Evolutionary conservation across 2,797 vertebrate genomes (phyloP).

Genomic region (Molossus molossus): DNA sequence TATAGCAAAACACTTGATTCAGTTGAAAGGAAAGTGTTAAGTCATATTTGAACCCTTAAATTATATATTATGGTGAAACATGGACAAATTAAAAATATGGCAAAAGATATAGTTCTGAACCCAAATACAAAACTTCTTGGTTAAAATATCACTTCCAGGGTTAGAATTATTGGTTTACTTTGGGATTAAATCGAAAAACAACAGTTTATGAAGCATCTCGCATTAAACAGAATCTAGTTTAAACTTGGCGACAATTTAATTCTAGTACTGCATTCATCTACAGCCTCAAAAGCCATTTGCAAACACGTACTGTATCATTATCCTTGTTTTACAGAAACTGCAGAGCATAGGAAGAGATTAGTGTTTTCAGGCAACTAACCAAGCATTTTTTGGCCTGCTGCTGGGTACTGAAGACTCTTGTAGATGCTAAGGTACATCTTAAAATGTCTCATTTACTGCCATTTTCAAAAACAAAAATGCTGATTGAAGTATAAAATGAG

Average conservation of each 20-base stretch:
- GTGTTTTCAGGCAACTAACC: slow-evolving; percentile 52
- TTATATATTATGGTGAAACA: not conserved
- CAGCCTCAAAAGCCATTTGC: slow-evolving; percentile 18
- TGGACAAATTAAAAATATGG: slow-evolving; percentile 29
- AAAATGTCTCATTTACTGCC: slow-evolving; percentile 14
- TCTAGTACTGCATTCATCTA: not conserved
- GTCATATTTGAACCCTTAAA: slow-evolving; percentile 15
- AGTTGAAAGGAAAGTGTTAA: not conserved
- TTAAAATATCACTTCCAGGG: slow-evolving; percentile 32
- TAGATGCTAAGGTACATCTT: not conserved
- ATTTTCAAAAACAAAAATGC: slow-evolving; percentile 49
- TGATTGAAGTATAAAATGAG: slow-evolving; percentile 44
- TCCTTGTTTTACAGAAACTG: not conserved
- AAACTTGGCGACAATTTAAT: slow-evolving; percentile 67
- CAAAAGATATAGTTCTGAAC: not conserved
- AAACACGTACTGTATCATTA: slow-evolving; percentile 13
- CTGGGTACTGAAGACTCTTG: not conserved
- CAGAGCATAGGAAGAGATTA: not conserved
- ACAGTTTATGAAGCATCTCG: not conserved
- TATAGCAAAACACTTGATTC: not conserved
- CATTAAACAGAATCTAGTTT: slow-evolving; percentile 25
- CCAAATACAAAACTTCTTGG: slow-evolving; percentile 21
- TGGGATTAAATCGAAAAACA: slow-evolving; percentile 44
- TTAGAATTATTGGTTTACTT: slow-evolving; percentile 61
- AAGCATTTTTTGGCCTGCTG: not conserved